These are phyloP conservation scores for Drosophila repletoides DNA, from an alignment of 1,140 invertebrate genomes.

Conservation along the genomic window DNA sequence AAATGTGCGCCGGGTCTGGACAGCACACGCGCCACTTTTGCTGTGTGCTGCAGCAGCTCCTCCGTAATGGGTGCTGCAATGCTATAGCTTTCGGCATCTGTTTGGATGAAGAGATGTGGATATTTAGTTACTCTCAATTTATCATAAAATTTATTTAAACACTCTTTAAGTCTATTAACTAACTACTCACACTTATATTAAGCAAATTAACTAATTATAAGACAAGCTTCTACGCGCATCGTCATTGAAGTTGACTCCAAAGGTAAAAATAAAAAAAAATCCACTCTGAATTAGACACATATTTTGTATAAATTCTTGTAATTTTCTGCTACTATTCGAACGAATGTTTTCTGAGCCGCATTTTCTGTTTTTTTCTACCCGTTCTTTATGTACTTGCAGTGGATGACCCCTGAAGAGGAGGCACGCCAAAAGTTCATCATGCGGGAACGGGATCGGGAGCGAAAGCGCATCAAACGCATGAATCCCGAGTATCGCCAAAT, in stretches of 20 bases:
- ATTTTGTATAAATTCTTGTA: not conserved
- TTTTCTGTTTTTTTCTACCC: constrained; percentile 34
- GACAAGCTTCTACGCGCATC: constrained; percentile 2
- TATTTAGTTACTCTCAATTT: no score
- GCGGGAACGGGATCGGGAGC: constrained; percentile 70
- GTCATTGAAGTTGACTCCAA: constrained; percentile 27
- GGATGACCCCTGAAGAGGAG: constrained; percentile 78
- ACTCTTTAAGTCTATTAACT: no score
- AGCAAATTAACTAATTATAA: no score
- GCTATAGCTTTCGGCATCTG: constrained; percentile 68
- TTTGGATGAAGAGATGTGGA: not conserved
- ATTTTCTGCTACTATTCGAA: not conserved
- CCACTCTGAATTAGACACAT: not conserved
- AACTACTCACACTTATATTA: no score
- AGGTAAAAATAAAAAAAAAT: not conserved
- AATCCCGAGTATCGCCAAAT: constrained; percentile 76
- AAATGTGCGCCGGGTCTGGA: constrained; percentile 86
- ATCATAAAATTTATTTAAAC: no score
- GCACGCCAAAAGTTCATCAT: constrained; percentile 77
- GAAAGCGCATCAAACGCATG: constrained; percentile 72
- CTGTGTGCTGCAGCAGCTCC: constrained; percentile 87
- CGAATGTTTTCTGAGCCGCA: constrained; percentile 11
- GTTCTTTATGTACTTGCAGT: constrained; percentile 71
- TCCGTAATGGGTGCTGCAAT: constrained; percentile 85
- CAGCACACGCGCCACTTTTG: constrained; percentile 86